Base-by-base conservation (phyloP, 2,888 invertebrate genomes). In the Pocota personata region DNA sequence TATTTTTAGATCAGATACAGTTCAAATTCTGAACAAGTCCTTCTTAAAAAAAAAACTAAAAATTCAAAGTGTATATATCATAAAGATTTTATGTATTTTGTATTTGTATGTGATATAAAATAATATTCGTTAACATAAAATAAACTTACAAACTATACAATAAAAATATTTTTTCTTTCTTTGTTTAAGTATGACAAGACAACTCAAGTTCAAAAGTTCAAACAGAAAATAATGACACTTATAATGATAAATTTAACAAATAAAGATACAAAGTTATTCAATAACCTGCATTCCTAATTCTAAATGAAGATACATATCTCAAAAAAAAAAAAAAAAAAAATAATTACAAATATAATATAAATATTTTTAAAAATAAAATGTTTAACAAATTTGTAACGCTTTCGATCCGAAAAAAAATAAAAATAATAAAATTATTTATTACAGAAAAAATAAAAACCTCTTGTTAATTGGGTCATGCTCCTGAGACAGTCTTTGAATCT, bases 171-270 rank as follows among this genome's bases (percentile, higher is more conserved):
- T 14, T 27, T 55, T 48, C n/a, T 77, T 21, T 32, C 40, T 8
- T 71, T 69, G 10, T 76, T 84, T 76, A 76, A 80, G 79, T 80
- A 84, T 84, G 84, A 84, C 80, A 84, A 84, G 80, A 80, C 75
- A 84, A 80, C 80, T 84, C 69, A 78, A 80, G 79, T 30, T 80
- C 40, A 71, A 66, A 82, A 72, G 43, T 64, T 71, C 32, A 27
- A 73, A 72, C 37, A 80, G 19, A 71, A 72, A 67, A 64, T 62
- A 71, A 71, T 64, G 32, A 55, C 21, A 52, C 52, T 62, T 21
- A 32, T 58, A 40, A 32, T 24, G 14, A 75, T 12, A 64, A 57
- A 32, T 57, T 32, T 35, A 67, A 67, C 66, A 79, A 66, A 77
- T 71, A 66, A 48, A 40, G 30, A 57, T 50, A 50, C 7, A 64